Evolutionary conservation across 2,888 invertebrate genomes (phyloP), one percentile per base, ranked within the genome.

Genomic region (Biston stratarius): DNA sequence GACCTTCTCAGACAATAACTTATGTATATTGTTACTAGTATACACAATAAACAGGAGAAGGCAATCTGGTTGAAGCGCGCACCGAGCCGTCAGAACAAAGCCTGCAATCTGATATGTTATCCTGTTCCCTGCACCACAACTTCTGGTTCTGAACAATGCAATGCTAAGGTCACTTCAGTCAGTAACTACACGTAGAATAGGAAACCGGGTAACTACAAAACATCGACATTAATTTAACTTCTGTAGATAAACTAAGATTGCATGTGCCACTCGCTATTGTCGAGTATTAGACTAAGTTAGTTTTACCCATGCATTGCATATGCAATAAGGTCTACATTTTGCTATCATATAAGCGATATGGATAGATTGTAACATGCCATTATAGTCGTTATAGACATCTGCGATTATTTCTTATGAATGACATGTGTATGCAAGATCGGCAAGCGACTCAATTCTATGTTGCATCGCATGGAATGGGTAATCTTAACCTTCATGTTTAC

Each of bases 71-170:
- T 59, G 60, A 62, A 71, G 69, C 74, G 63, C 74, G 71, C 55
- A 51, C 64, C 69, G 61, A 70, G 73, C 61, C 75, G 73, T 67
- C 76, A 74, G 81, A 83, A 88, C 86, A 88, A 83, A 80, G 80
- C 77, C 67, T 82, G 83, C 80, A 81, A 83, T 79, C 72, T 75
- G 75, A 83, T 83, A 82, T 81, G 77, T 77, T 82, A 88, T 87
- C 82, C 83, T 81, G 77, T 75, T 79, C 75, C 81, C 76, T 75
- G 76, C 71, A 64, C 70, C 58, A 58, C 53, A 58, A 67, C 34
- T 55, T 53, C 56, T 55, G 44, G 52, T 48, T 53, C 73, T 67
- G 66, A 73, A 81, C 83, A 81, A 79, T 78, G 73, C 66, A 60
- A 63, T 53, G 61, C 53, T 62, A 62, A 38, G 61, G 67, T 24